These are phyloP conservation scores for Sarcophaga carnaria DNA, from an alignment of 2,888 invertebrate species.

Conservation along the genomic window DNA sequence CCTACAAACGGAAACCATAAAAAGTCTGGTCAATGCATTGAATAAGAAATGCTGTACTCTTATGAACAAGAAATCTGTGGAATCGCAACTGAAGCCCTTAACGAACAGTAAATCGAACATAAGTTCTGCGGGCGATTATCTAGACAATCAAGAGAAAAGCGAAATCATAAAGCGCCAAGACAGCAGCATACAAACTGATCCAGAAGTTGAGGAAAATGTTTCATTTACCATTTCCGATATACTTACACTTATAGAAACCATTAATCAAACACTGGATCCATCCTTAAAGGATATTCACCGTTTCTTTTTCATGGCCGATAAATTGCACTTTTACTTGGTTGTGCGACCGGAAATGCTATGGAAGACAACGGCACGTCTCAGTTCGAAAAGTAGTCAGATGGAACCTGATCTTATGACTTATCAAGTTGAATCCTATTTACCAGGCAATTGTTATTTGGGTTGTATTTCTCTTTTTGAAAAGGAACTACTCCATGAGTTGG, in stretches of 20 bases:
- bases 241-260: constrained; percentile 57
- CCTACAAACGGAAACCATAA: constrained; percentile 56
- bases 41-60: constrained; percentile 48
- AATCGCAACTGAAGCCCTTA: neutral
- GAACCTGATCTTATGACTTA: constrained; percentile 25
- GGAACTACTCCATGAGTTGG: constrained; percentile 56
- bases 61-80: neutral
- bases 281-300: constrained; percentile 43
- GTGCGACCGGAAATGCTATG: constrained; percentile 68
- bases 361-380: constrained; percentile 19
- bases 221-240: constrained; percentile 36
- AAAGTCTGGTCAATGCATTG: constrained; percentile 54
- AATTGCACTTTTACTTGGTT: constrained; percentile 64
- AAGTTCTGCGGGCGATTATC: constrained; percentile 27
- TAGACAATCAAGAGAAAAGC: neutral
- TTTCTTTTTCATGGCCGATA: constrained; percentile 68
- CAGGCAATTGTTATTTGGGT: constrained; percentile 67
- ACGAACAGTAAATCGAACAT: neutral
- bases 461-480: constrained; percentile 52
- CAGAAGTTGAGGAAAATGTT: neutral
- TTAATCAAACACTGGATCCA: constrained; percentile 56
- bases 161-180: constrained; percentile 12
- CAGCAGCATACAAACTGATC: constrained; percentile 46
- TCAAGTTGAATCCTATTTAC: constrained; percentile 67
- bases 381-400: neutral